Conservation (phyloP, 2,888 invertebrate species). For the Nysson spinosus region DNA sequence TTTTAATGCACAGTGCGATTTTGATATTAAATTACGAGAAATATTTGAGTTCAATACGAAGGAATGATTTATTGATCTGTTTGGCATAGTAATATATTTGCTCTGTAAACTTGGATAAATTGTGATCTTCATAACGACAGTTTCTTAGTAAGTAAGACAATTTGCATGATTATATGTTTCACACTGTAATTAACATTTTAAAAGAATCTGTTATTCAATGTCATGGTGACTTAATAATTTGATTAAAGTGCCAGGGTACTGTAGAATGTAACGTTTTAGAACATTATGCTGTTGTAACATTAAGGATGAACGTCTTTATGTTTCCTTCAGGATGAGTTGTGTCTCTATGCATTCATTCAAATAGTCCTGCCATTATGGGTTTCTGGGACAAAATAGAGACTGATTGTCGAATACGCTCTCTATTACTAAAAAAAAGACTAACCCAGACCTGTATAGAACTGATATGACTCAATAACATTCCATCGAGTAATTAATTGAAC, state of each 20-base stretch:
- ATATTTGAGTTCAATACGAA: slow-evolving; percentile 1
- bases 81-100: slow-evolving; percentile 26
- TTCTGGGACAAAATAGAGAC: slow-evolving; percentile 50
- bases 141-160: slow-evolving; percentile 6
- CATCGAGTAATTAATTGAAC: slow-evolving; percentile 44
- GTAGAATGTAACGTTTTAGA: slow-evolving; percentile 35
- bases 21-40: slow-evolving; percentile 15
- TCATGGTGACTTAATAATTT: slow-evolving; percentile 28
- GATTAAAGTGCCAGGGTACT: slow-evolving; percentile 43
- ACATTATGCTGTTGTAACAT: slow-evolving; percentile 24
- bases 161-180: slow-evolving; percentile 12
- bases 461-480: slow-evolving; percentile 54
- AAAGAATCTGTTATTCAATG: slow-evolving; percentile 21
- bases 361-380: slow-evolving; percentile 58
- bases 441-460: slow-evolving; percentile 59
- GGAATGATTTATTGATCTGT: slow-evolving; percentile 18
- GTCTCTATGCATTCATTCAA: slow-evolving; percentile 48
- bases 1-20: slow-evolving; percentile 3
- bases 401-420: slow-evolving; percentile 33
- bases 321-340: slow-evolving; percentile 25
- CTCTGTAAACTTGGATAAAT: slow-evolving; percentile 14
- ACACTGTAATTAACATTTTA: slow-evolving; percentile 17
- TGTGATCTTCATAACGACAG: slow-evolving; percentile 17
- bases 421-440: slow-evolving; percentile 54
- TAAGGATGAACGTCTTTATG: slow-evolving; percentile 37